Percentiles rank a stretch among this genome's conserved stretches.
These are phyloP conservation scores for Tretioscincus oriximinensis DNA, from an alignment of 2,113 vertebrate species.

Conservation along the genomic window DNA sequence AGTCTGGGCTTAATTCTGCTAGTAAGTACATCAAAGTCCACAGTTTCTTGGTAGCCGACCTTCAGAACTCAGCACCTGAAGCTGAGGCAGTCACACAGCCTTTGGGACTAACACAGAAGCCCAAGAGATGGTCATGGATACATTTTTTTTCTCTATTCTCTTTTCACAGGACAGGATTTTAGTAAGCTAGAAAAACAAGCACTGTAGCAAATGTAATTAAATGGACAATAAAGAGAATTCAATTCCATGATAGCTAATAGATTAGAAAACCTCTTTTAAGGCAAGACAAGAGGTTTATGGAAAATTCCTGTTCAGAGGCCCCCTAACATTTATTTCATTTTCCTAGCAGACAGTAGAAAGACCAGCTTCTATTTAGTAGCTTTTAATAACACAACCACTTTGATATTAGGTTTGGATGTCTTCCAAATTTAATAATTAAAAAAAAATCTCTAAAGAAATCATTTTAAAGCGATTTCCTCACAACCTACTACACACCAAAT, in stretches of 20 bases:
- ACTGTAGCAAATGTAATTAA: constrained; percentile 64
- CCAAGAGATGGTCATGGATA: fast-evolving
- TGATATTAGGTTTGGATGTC: constrained; percentile 65
- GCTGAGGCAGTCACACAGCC: too few relatives aligned
- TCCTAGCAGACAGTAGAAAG: constrained; percentile 28
- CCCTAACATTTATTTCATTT: constrained; percentile 28
- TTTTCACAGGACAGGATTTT: constrained; percentile 22
- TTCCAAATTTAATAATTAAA: constrained; percentile 45
- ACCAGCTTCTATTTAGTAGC: constrained; percentile 63
- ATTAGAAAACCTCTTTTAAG: constrained; percentile 66
- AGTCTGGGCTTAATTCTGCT: too few relatives aligned
- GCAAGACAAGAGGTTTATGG: constrained; percentile 56
- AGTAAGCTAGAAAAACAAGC: constrained; percentile 51
- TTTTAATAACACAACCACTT: constrained; percentile 72
- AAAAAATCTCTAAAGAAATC: constrained; percentile 59
- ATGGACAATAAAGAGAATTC: constrained; percentile 71
- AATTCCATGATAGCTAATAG: constrained; percentile 58
- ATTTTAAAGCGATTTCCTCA: constrained; percentile 65
- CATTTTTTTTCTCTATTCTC: background rate
- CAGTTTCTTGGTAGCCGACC: background rate
- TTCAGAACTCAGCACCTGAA: too few relatives aligned
- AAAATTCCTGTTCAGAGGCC: constrained; percentile 58
- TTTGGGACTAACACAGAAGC: background rate
- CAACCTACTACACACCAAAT: constrained; percentile 59
- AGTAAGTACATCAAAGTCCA: too few relatives aligned